These are phyloP conservation scores for Scaptomyza tumidula DNA, from an alignment of 2,888 invertebrate genomes.

Conservation along the genomic window DNA sequence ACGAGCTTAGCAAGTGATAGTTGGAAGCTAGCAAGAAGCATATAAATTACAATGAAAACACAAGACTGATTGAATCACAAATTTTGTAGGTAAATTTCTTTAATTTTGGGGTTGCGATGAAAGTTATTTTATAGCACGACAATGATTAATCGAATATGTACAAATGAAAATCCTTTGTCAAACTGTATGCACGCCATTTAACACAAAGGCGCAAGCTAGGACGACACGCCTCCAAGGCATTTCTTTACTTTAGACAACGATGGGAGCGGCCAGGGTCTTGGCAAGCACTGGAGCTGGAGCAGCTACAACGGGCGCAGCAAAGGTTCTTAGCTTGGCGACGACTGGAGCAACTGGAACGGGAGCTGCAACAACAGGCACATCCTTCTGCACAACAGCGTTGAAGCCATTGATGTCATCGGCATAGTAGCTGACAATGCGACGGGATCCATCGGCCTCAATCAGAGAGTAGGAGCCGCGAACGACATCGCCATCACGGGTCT, in stretches of 20 bases:
- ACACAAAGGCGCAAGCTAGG: conserved; percentile 40
- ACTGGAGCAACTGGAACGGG: conserved; percentile 68
- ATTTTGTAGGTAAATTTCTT: conserved; percentile 42
- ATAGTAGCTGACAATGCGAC: conserved; percentile 82
- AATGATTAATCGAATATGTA: conserved; percentile 82
- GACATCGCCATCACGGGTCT: conserved; percentile 83
- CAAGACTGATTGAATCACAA: conserved; percentile 34
- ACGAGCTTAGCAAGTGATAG: background rate
- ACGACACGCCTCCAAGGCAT: conserved; percentile 22
- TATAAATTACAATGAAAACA: background rate
- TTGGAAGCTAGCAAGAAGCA: background rate
- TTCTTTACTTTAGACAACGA: conserved; percentile 68
- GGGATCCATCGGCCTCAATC: conserved; percentile 83
- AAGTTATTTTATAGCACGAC: conserved; percentile 81
- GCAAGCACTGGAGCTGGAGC: conserved; percentile 77
- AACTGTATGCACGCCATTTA: conserved; percentile 56
- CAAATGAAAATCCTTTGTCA: conserved; percentile 83
- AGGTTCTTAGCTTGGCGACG: conserved; percentile 64
- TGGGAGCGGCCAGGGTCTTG: conserved; percentile 78
- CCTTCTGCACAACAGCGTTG: conserved; percentile 82
- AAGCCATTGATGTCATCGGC: conserved; percentile 83
- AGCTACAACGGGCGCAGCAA: conserved; percentile 60
- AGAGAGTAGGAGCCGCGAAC: conserved; percentile 84
- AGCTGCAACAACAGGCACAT: conserved; percentile 64
- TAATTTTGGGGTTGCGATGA: conserved; percentile 71